Conservation (phyloP, 2,888 invertebrate genomes). For the Agonopterix heracliana region DNA sequence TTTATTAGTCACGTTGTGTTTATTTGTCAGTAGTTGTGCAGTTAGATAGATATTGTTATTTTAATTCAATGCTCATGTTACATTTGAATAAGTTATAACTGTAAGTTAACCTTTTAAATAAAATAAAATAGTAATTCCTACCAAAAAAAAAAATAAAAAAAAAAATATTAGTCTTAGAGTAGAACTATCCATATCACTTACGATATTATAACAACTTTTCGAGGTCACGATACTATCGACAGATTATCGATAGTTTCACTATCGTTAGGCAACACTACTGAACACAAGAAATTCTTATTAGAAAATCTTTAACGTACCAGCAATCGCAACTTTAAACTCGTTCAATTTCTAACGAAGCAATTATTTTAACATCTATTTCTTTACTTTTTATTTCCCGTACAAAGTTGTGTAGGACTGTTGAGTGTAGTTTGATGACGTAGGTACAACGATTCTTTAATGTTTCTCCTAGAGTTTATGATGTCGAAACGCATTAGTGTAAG, state of each 20-base stretch:
- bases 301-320: no score
- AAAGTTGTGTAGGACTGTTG: background rate
- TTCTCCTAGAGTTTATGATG: conserved; percentile 1
- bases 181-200: no score
- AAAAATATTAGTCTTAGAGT: background rate
- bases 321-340: no score
- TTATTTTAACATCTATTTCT: conserved; percentile 1
- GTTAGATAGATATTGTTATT: background rate
- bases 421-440: conserved; percentile 12
- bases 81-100: background rate
- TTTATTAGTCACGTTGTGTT: no score
- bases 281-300: no score
- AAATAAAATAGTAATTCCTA: no score
- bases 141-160: background rate
- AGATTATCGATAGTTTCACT: no score
- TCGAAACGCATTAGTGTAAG: background rate
- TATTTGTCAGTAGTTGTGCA: background rate
- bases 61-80: background rate
- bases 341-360: background rate
- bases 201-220: no score
- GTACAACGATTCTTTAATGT: conserved; percentile 16
- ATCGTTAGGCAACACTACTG: no score
- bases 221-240: no score
- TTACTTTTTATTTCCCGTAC: conserved; percentile 2
- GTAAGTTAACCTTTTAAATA: background rate